Percentiles rank a stretch among this genome's conserved stretches.
Evolutionary conservation across 2,113 vertebrate genomes (phyloP).

Genomic region (Mesocricetus auratus): DNA sequence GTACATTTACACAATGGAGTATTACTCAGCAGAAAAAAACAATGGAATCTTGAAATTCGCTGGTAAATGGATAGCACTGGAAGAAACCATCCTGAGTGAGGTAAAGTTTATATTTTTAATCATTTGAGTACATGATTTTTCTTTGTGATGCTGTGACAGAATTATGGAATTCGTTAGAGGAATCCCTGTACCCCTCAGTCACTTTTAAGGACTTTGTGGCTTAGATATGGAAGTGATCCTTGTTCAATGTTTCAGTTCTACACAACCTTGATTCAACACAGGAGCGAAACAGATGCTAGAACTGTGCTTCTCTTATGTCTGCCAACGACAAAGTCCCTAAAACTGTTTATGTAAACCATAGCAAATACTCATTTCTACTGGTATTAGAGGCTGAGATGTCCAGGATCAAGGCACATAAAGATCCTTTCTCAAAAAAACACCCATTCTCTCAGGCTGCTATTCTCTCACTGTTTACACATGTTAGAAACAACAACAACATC

Average conservation of each 20-base stretch:
- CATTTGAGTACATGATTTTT: background rate
- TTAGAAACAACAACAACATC: too few species aligned
- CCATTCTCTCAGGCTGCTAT: background rate
- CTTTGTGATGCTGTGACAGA: too few species aligned
- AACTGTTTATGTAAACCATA: background rate
- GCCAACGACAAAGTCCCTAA: background rate
- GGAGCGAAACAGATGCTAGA: background rate
- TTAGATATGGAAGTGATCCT: background rate
- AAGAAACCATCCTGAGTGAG: too few species aligned
- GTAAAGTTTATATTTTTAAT: too few species aligned
- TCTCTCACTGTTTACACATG: background rate
- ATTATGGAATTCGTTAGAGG: background rate
- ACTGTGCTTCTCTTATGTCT: background rate
- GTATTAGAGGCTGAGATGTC: background rate
- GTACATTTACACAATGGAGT: too few species aligned
- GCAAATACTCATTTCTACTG: background rate
- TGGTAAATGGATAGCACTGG: too few species aligned
- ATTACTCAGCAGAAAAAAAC: too few species aligned
- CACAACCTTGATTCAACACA: background rate
- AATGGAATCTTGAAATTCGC: too few species aligned
- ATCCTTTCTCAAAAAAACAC: accelerated
- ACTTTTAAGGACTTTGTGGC: background rate
- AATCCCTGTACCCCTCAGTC: background rate
- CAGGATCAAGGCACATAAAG: background rate
- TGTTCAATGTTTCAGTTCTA: background rate